Percentiles rank a stretch among this genome's conserved stretches.
Conservation (phyloP, 2,888 invertebrate species). For the Drosophila merina region DNA sequence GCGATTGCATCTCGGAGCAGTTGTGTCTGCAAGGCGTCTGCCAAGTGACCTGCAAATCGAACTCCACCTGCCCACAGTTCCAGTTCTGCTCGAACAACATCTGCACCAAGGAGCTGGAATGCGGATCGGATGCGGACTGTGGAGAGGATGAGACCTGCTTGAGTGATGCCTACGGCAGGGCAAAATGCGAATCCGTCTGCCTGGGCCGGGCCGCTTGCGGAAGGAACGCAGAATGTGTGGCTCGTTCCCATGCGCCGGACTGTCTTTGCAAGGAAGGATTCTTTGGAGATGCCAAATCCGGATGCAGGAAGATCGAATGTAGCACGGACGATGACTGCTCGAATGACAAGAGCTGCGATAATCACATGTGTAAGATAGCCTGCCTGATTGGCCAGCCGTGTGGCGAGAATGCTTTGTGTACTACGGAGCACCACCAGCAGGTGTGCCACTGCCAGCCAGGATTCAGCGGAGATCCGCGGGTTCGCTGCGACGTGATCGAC, state of each 20-base stretch:
- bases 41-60: slow-evolving; percentile 91
- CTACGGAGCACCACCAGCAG: slow-evolving; percentile 92
- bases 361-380: slow-evolving; percentile 93
- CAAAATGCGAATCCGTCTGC: slow-evolving; percentile 91
- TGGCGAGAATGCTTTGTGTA: slow-evolving; percentile 93
- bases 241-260: slow-evolving; percentile 89
- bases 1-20: slow-evolving; percentile 94
- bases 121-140: slow-evolving; percentile 90
- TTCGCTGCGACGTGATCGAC: slow-evolving; percentile 90
- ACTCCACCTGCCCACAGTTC: slow-evolving; percentile 92
- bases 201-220: slow-evolving; percentile 89
- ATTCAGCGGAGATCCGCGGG: slow-evolving; percentile 91
- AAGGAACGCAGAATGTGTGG: slow-evolving; percentile 91
- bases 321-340: slow-evolving; percentile 89
- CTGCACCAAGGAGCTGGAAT: slow-evolving; percentile 92
- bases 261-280: slow-evolving; percentile 92
- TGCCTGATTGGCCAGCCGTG: slow-evolving; percentile 93
- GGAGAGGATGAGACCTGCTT: slow-evolving; percentile 89
- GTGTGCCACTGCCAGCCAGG: slow-evolving; percentile 94
- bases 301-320: slow-evolving; percentile 93
- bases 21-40: slow-evolving; percentile 94
- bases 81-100: slow-evolving; percentile 93
- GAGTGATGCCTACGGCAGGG: slow-evolving; percentile 88
- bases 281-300: slow-evolving; percentile 91
- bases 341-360: slow-evolving; percentile 92